phyloP scores from a whole-genome alignment of 2,113 vertebrate species.

The Verasper variegatus region DNA sequence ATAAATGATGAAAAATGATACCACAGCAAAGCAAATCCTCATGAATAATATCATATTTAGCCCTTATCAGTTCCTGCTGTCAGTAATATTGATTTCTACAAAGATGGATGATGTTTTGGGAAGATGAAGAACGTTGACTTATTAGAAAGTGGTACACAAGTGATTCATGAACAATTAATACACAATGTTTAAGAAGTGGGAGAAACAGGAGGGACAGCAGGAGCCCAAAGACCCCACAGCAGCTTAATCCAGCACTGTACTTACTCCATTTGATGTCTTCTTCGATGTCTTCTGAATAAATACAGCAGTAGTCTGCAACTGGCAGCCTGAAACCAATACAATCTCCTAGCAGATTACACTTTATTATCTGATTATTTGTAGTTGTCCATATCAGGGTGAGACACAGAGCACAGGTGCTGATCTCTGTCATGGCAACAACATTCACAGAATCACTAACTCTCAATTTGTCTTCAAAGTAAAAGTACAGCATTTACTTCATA shows the following conservation, averaged over 20 bases:
- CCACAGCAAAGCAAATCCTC: conserved; percentile 13
- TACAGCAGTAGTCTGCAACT: too few relatives aligned
- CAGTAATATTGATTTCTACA: conserved; percentile 25
- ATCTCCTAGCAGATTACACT: too few relatives aligned
- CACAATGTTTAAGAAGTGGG: background rate
- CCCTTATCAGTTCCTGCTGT: conserved; percentile 30
- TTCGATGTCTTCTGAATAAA: too few relatives aligned
- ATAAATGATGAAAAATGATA: conserved; percentile 30
- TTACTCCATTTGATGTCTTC: background rate
- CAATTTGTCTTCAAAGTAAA: background rate
- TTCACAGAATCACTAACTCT: background rate
- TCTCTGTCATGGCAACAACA: too few relatives aligned
- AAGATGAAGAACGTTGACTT: background rate
- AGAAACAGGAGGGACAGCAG: background rate
- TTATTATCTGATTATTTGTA: too few relatives aligned
- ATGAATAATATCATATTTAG: conserved; percentile 40
- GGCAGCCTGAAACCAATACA: too few relatives aligned
- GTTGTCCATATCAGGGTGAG: too few relatives aligned
- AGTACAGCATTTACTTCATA: too few relatives aligned
- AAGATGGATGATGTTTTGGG: conserved; percentile 35
- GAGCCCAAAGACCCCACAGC: too few relatives aligned
- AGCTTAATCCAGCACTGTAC: background rate
- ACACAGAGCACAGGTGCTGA: too few relatives aligned
- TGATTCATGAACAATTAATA: background rate
- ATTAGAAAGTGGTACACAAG: background rate